Percentiles rank a stretch among this genome's conserved stretches.
These are phyloP conservation scores for Pangasius macronema DNA, from an alignment of 2,797 vertebrate genomes.

Conservation along the genomic window DNA sequence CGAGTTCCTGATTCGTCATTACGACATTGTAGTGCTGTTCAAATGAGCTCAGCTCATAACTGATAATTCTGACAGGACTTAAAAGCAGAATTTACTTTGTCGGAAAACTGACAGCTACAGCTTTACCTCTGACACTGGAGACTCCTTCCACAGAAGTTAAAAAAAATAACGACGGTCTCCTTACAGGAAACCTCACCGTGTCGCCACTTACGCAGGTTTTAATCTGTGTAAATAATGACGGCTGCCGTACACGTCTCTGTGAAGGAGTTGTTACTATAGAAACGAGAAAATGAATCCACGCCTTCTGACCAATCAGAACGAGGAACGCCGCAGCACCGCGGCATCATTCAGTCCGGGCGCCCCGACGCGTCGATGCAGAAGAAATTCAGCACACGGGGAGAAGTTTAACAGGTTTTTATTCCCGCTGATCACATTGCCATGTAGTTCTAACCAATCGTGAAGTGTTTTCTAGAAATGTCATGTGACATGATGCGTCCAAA, in stretches of 20 bases:
- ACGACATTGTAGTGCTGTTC: background rate
- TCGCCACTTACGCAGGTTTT: background rate
- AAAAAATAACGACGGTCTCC: background rate
- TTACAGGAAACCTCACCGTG: background rate
- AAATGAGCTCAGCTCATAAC: background rate
- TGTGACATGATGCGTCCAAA: constrained; percentile 38
- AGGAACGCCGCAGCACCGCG: background rate
- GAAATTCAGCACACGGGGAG: constrained; percentile 16
- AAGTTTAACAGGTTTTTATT: constrained; percentile 75
- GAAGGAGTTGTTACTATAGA: background rate
- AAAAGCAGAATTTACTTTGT: too few relatives aligned
- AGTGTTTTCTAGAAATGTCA: constrained; percentile 54
- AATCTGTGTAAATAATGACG: background rate
- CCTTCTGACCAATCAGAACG: background rate
- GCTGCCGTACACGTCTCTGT: background rate
- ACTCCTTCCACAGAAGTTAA: background rate
- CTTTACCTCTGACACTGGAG: background rate
- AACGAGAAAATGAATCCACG: background rate
- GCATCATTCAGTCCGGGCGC: background rate
- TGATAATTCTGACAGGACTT: too few relatives aligned
- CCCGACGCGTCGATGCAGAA: background rate
- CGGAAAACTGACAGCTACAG: too few relatives aligned
- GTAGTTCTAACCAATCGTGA: constrained; percentile 59
- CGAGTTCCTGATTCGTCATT: background rate
- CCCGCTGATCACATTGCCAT: constrained; percentile 71